Evolutionary conservation across 2,797 vertebrate genomes (phyloP), one percentile per base, ranked within the genome.

Genomic region (Danio aesculapii): DNA sequence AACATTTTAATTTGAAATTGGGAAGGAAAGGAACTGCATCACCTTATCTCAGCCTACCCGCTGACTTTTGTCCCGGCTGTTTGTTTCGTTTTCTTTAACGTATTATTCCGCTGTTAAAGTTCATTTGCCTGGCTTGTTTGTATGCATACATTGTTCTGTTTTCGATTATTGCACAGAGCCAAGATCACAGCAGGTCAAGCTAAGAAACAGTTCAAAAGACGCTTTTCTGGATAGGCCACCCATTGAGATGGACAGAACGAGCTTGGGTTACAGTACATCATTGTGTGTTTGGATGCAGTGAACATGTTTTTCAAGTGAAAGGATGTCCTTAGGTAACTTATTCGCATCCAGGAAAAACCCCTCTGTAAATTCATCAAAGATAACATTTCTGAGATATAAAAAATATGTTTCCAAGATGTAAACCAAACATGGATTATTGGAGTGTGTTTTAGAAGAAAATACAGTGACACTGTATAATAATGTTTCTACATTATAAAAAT

Each of bases 101-200:
- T 30, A 17, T 11, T 46, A 46, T 17, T 66, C 46, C 11, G 63
- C 58, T 2, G 49, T 50, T 10, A 50, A 50, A 50, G 6, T 63
- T 63, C 11, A 14, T 16, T 63, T 14, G 13, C 17, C 21, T 49
- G 47, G 64, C 46, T 68, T 47, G 43, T 66, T 66, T 68, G 64
- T 68, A 21, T 68, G 64, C 64, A 19, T 13, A 47, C 46, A 49
- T 49, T 47, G 64, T 46, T 49, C 17, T 30, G 30, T 30, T 30
- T n/a, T 62, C 50, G 67, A 70, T 52, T 44, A 44, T 55, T 79
- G n/a, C 16, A 64, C 46, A 30, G 47, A 76, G 61, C 58, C 39
- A 62, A 63, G 49, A 55, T 39, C 77, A 62, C 68, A 30, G 49
- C 39, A 8, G 67, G 77, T 71, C 67, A 79, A 44, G 9, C 57